Percentiles rank a stretch among this genome's conserved stretches.
Conservation (phyloP, 2,113 vertebrate genomes). For the Melanocharis versteri region DNA sequence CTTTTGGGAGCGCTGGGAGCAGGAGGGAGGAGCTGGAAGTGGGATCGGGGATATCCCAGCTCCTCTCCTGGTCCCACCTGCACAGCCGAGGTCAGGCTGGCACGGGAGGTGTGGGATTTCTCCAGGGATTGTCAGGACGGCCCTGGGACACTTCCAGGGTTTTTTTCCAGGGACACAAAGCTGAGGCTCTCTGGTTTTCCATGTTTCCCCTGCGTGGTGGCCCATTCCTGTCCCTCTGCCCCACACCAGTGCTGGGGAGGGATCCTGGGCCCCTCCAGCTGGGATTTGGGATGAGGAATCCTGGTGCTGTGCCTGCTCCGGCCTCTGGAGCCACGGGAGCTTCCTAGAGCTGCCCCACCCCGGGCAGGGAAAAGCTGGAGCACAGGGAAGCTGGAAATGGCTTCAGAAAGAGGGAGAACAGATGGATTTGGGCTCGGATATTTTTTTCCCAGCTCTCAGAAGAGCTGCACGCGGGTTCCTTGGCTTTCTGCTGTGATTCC, state of each 20-base stretch:
- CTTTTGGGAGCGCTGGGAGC: background rate
- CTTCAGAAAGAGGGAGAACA: background rate
- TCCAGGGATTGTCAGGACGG: rapidly evolving
- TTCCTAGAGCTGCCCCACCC: background rate
- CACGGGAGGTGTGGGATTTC: rapidly evolving
- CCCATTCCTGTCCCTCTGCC: background rate
- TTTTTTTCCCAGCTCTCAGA: background rate
- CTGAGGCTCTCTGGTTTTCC: background rate
- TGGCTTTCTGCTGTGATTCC: background rate
- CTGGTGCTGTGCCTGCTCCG: rapidly evolving
- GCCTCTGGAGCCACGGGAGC: rapidly evolving
- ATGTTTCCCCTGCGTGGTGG: rapidly evolving
- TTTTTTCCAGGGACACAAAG: background rate
- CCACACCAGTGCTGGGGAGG: background rate
- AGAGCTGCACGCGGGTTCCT: background rate
- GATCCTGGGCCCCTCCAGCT: rapidly evolving
- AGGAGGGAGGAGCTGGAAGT: background rate
- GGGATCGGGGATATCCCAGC: rapidly evolving
- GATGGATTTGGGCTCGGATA: background rate
- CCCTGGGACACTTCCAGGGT: background rate
- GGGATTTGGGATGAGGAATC: too few species aligned
- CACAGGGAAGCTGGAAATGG: background rate
- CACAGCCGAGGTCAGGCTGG: rapidly evolving
- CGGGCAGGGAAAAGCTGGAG: background rate
- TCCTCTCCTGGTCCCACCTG: background rate